Percentiles rank a stretch among this genome's conserved stretches.
Evolutionary conservation across 2,888 invertebrate species (phyloP).

Genomic region (Andrena marginata): DNA sequence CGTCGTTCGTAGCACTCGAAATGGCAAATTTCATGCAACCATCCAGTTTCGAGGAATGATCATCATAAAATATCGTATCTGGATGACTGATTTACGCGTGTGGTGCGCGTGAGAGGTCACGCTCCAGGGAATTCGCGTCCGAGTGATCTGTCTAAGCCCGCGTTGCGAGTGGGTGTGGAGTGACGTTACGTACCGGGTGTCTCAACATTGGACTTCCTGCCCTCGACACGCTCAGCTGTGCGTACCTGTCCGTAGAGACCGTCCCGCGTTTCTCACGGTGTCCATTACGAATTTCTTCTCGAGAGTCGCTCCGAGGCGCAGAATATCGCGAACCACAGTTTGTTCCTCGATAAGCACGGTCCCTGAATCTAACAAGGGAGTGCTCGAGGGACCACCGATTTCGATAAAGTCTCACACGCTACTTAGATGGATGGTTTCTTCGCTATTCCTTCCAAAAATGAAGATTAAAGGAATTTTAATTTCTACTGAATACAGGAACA

Average conservation of each 20-base stretch:
- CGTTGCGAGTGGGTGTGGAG: constrained; percentile 54
- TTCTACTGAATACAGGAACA: too few species aligned
- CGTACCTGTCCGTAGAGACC: constrained; percentile 31
- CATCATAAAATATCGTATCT: constrained; percentile 38
- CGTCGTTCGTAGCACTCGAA: neutral
- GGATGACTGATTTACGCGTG: constrained; percentile 38
- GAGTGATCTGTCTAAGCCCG: constrained; percentile 53
- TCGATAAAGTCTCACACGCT: too few species aligned
- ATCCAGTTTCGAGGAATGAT: constrained; percentile 11
- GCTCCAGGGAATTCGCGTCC: constrained; percentile 49
- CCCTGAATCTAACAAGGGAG: neutral
- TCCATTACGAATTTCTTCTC: constrained; percentile 72
- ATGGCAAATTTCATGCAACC: neutral
- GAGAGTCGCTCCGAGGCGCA: constrained; percentile 20
- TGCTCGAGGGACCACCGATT: too few species aligned
- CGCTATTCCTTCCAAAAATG: too few species aligned
- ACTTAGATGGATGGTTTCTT: too few species aligned
- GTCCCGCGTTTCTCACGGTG: constrained; percentile 72
- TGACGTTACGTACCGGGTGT: constrained; percentile 53
- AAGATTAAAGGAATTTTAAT: too few species aligned
- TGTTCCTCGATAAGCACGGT: neutral
- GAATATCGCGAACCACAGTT: neutral
- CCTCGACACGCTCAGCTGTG: constrained; percentile 27
- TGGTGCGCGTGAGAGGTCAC: constrained; percentile 39
- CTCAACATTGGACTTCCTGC: constrained; percentile 35